These are phyloP conservation scores for Andrena fulva DNA, from an alignment of 2,888 invertebrate species.

Conservation along the genomic window DNA sequence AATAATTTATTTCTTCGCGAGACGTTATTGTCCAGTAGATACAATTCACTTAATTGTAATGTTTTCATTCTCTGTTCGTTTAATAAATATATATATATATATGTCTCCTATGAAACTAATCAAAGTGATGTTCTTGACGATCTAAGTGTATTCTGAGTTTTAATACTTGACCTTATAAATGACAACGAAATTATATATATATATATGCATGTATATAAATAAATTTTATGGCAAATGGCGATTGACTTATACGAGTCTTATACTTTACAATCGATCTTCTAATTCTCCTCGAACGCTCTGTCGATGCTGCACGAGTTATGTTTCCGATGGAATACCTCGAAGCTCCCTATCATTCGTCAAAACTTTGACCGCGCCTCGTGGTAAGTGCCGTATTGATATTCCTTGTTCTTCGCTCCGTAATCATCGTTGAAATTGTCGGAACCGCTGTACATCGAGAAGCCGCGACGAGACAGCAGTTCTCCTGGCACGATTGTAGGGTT, in stretches of 20 bases:
- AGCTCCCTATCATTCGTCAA: constrained; percentile 53
- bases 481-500: constrained; percentile 87
- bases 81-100: neutral
- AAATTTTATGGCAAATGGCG: constrained; percentile 41
- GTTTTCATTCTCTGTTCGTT: neutral
- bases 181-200: constrained; percentile 14
- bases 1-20: neutral
- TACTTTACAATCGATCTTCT: constrained; percentile 12
- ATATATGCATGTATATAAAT: constrained; percentile 37
- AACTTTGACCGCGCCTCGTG: constrained; percentile 78
- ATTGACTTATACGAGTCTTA: constrained; percentile 23
- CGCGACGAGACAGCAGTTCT: constrained; percentile 87
- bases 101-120: neutral
- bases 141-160: neutral
- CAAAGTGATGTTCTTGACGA: neutral
- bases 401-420: constrained; percentile 68
- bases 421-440: constrained; percentile 82
- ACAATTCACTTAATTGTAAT: constrained; percentile 1
- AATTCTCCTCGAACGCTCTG: neutral
- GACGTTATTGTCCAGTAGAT: constrained; percentile 11
- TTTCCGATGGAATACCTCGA: neutral
- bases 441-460: constrained; percentile 87
- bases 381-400: constrained; percentile 68
- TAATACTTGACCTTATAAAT: neutral
- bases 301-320: neutral